Evolutionary conservation across 2,797 vertebrate genomes (phyloP).

Genomic region (Rhinogobio ventralis): DNA sequence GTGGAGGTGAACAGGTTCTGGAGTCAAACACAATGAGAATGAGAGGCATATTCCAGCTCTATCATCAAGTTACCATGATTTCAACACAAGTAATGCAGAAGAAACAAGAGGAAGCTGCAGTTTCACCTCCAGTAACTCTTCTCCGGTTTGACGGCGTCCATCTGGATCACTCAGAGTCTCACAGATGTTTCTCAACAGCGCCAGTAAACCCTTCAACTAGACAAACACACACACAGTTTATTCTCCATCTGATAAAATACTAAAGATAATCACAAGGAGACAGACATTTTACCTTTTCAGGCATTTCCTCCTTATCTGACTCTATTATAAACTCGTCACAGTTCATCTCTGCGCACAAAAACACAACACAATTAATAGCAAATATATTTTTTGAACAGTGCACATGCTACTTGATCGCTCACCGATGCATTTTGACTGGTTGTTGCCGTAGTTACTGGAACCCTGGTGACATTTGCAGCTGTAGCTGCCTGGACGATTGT

Average conservation of each 20-base stretch:
- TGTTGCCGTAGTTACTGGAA: conserved; percentile 70
- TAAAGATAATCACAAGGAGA: neutral
- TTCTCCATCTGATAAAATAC: neutral
- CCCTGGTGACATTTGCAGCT: conserved; percentile 68
- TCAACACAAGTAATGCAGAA: conserved; percentile 7
- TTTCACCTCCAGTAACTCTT: conserved; percentile 43
- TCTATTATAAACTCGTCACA: conserved; percentile 10
- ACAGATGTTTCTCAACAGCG: conserved; percentile 30
- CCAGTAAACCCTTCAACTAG: conserved; percentile 3
- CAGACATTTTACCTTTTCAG: neutral
- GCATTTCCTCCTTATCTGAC: neutral
- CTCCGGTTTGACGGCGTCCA: neutral
- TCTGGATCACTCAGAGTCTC: conserved; percentile 14
- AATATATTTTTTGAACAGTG: neutral
- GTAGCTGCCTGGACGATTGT: conserved; percentile 68
- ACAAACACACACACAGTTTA: neutral
- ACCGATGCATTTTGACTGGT: conserved; percentile 70
- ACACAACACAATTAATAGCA: neutral
- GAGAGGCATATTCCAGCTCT: conserved; percentile 56
- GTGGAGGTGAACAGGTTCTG: conserved; percentile 47
- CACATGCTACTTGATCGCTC: conserved; percentile 15
- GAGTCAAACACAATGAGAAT: neutral
- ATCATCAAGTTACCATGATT: neutral
- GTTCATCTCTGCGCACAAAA: conserved; percentile 37
- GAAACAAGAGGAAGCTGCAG: neutral